Conservation (phyloP, 2,797 vertebrate species). For the Chelon labrosus region DNA sequence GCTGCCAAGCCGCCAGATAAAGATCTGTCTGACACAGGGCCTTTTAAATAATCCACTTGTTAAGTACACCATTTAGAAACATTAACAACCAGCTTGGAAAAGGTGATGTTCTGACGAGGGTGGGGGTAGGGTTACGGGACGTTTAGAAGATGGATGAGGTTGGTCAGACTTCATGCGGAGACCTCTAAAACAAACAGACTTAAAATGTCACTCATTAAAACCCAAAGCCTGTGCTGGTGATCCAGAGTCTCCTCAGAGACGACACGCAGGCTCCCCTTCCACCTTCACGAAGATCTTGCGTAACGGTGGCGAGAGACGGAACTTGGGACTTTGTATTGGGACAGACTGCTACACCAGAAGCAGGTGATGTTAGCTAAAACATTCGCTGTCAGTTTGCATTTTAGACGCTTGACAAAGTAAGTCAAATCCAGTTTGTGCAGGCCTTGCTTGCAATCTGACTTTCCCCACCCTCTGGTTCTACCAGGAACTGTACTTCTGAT, state of each 20-base stretch:
- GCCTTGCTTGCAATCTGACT: slow-evolving; percentile 57
- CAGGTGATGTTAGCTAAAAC: slow-evolving; percentile 83
- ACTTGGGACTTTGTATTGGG: slow-evolving; percentile 60
- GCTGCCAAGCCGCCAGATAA: slow-evolving; percentile 78
- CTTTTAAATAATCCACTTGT: slow-evolving; percentile 84
- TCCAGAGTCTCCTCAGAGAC: slow-evolving; percentile 34
- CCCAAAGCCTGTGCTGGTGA: slow-evolving; percentile 56
- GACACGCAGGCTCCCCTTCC: slow-evolving; percentile 24
- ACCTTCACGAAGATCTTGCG: slow-evolving; percentile 54
- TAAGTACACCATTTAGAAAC: slow-evolving; percentile 75
- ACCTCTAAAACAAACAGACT: slow-evolving; percentile 46
- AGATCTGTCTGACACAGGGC: slow-evolving; percentile 75
- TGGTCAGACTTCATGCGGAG: slow-evolving; percentile 48
- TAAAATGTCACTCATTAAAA: slow-evolving; percentile 74
- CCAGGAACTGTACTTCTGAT: slow-evolving; percentile 36
- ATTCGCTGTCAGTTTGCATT: slow-evolving; percentile 81
- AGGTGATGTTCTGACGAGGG: slow-evolving; percentile 51
- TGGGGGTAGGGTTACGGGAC: slow-evolving; percentile 3
- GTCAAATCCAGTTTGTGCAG: slow-evolving; percentile 81
- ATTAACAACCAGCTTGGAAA: slow-evolving; percentile 69
- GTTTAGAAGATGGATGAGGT: slow-evolving; percentile 51
- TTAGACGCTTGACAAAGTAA: slow-evolving; percentile 80
- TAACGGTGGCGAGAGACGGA: slow-evolving; percentile 67
- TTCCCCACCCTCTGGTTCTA: slow-evolving; percentile 42
- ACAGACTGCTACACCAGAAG: slow-evolving; percentile 64